phyloP scores from a whole-genome alignment of 2,797 vertebrate species.

The Alosa sapidissima region DNA sequence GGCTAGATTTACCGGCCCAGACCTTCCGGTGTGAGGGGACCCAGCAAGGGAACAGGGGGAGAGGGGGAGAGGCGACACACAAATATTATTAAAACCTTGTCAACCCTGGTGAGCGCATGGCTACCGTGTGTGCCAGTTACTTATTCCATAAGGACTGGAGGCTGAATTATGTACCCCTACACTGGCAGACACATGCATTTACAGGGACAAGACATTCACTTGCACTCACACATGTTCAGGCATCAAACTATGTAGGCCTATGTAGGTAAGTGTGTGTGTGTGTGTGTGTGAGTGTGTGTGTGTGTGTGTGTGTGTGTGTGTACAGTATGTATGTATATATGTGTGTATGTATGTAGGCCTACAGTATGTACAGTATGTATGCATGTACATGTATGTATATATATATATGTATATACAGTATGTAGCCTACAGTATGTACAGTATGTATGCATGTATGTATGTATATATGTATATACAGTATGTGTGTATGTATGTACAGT shows the following conservation, averaged over 20 bases:
- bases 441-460: not conserved
- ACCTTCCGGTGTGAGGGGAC: slow-evolving; percentile 14
- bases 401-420: too few relatives aligned
- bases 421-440: too few relatives aligned
- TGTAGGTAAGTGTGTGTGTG: too few relatives aligned
- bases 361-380: not conserved
- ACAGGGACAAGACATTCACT: not conserved
- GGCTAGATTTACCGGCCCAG: slow-evolving; percentile 64
- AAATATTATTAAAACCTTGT: slow-evolving; percentile 52
- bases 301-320: too few relatives aligned
- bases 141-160: not conserved
- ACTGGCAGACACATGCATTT: not conserved
- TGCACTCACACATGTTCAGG: not conserved
- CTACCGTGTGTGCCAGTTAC: slow-evolving; percentile 8
- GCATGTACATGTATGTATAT: not conserved
- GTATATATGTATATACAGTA: not conserved
- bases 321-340: not conserved
- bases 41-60: not conserved
- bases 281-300: too few relatives aligned
- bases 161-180: not conserved
- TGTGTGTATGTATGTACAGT: not conserved
- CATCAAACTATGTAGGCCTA: not conserved
- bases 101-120: slow-evolving; percentile 29
- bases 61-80: slow-evolving; percentile 40
- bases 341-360: not conserved